phyloP scores from a whole-genome alignment of 2,113 vertebrate genomes.

The Uropsilus gracilis region DNA sequence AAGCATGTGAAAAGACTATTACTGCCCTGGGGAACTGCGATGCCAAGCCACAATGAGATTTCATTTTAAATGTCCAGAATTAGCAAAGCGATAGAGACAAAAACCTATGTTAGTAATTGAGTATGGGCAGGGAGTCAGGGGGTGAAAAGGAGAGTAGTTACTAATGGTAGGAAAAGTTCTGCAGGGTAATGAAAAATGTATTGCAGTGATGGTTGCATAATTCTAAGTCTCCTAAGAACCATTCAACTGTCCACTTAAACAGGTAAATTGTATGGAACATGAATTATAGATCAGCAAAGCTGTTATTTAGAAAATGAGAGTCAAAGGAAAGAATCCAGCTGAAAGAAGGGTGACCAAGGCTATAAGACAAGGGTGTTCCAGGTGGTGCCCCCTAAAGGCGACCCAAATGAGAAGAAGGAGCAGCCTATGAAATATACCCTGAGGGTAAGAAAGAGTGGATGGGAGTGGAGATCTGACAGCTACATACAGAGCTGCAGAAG shows the following conservation, averaged over 20 bases:
- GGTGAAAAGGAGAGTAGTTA: neutral
- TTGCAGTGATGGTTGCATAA: neutral
- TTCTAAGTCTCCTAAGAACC: neutral
- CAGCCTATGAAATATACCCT: no score
- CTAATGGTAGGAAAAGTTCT: neutral
- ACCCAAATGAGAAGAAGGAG: no score
- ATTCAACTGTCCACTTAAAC: neutral
- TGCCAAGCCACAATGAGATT: neutral
- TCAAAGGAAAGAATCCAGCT: neutral
- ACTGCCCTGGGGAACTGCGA: neutral
- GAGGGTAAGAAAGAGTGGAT: no score
- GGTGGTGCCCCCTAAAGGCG: no score
- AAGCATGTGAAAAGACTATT: neutral
- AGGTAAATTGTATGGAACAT: neutral
- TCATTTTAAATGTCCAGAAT: neutral
- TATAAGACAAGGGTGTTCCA: no score
- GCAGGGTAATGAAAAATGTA: neutral
- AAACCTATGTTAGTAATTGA: neutral
- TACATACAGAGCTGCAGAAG: no score
- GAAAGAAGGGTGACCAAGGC: no score
- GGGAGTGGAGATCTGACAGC: no score
- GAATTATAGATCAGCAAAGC: neutral
- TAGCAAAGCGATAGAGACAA: neutral
- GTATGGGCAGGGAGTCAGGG: neutral
- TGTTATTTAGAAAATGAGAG: neutral